These are phyloP conservation scores for Macquaria ambigua DNA, from an alignment of 2,113 vertebrate species.

Conservation along the genomic window DNA sequence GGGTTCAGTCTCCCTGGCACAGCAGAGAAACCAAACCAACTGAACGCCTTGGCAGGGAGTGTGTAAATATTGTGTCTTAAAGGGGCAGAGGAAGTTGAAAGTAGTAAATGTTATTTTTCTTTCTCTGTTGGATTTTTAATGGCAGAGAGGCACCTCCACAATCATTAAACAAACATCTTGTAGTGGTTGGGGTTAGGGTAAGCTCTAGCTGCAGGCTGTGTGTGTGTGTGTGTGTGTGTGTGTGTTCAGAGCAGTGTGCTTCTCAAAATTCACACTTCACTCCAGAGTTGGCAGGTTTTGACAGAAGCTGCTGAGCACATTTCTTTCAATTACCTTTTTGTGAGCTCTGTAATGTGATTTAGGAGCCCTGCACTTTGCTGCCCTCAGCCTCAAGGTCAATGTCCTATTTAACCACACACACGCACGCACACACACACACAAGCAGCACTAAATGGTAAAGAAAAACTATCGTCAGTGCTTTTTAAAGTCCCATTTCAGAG, in stretches of 20 bases:
- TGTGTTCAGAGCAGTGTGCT: slow-evolving; percentile 27
- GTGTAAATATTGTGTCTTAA: slow-evolving; percentile 66
- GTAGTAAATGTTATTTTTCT: slow-evolving; percentile 74
- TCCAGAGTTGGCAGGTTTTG: slow-evolving; percentile 48
- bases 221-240: slow-evolving; percentile 8
- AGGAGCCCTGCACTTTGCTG: slow-evolving; percentile 58
- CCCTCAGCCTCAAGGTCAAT: slow-evolving; percentile 43
- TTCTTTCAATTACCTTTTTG: slow-evolving; percentile 65
- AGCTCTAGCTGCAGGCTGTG: slow-evolving; percentile 28
- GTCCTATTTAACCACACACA: slow-evolving; percentile 40
- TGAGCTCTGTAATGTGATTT: slow-evolving; percentile 72
- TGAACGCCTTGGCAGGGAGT: slow-evolving; percentile 46
- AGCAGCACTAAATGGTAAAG: slow-evolving; percentile 47
- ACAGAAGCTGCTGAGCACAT: slow-evolving; percentile 67
- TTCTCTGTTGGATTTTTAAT: slow-evolving; percentile 63
- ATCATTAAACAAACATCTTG: slow-evolving; percentile 73
- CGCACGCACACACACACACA: slow-evolving; percentile 37
- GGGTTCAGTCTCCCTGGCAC: slow-evolving; percentile 21
- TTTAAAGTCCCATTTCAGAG: slow-evolving; percentile 40
- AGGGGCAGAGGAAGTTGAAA: slow-evolving; percentile 69
- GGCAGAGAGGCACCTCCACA: slow-evolving; percentile 64
- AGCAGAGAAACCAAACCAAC: slow-evolving; percentile 43
- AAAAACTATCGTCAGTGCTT: slow-evolving; percentile 26
- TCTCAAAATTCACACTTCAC: slow-evolving; percentile 66
- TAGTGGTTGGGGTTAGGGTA: slow-evolving; percentile 59